Percentiles rank a stretch among this genome's conserved stretches.
Evolutionary conservation across 2,113 vertebrate species (phyloP).

Genomic region (Poeciliopsis retropinna): DNA sequence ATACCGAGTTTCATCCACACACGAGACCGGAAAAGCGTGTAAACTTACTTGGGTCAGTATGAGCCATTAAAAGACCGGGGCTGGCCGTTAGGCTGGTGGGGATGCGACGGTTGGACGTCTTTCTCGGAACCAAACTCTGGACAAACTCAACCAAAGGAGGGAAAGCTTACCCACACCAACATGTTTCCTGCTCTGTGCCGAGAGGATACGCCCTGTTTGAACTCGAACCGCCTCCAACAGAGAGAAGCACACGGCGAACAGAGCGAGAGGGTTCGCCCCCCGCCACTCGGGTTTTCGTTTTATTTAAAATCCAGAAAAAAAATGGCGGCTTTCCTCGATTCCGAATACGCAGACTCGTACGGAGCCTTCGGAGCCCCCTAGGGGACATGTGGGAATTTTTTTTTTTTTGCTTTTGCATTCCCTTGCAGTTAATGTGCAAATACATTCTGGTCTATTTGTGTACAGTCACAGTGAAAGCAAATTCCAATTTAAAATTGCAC

Average conservation of each 20-base stretch:
- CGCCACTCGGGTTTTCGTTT: constrained; percentile 6
- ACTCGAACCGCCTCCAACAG: neutral
- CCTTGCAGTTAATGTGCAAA: no score
- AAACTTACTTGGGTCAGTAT: constrained; percentile 36
- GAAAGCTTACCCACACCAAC: neutral
- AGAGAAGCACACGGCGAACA: neutral
- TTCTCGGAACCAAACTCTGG: neutral
- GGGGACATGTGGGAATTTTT: no score
- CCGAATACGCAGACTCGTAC: no score
- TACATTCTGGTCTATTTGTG: no score
- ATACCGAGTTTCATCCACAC: neutral
- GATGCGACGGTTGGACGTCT: neutral
- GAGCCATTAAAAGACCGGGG: constrained; percentile 40
- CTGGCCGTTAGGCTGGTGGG: neutral
- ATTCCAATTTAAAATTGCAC: no score
- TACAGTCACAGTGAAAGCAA: no score
- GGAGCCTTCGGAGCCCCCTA: no score
- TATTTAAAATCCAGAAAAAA: no score
- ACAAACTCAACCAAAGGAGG: constrained; percentile 1
- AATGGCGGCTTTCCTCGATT: no score
- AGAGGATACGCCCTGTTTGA: constrained; percentile 54
- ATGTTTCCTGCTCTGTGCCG: constrained; percentile 53
- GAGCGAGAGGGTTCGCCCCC: neutral
- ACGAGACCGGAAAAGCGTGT: no score
- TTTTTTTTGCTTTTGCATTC: no score